phyloP scores from a whole-genome alignment of 2,113 vertebrate species.

The Eira barbara region DNA sequence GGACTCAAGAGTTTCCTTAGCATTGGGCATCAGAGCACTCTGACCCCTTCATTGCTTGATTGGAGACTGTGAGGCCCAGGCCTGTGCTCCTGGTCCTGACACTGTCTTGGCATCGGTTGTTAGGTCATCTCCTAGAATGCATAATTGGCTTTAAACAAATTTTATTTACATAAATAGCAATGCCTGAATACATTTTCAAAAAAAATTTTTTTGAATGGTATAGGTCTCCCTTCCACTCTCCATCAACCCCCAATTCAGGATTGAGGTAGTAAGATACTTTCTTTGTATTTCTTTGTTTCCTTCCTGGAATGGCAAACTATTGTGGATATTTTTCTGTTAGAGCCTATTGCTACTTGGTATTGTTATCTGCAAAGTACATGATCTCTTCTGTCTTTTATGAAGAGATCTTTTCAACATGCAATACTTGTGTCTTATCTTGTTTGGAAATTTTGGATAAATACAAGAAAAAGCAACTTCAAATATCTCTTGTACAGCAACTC shows the following conservation, averaged over 20 bases:
- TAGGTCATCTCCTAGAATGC: background rate
- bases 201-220: background rate
- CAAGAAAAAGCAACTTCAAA: background rate
- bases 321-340: background rate
- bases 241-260: background rate
- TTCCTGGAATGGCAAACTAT: background rate
- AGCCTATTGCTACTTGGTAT: background rate
- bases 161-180: background rate
- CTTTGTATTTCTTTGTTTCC: background rate
- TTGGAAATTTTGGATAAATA: background rate
- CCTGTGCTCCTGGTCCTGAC: background rate
- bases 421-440: background rate
- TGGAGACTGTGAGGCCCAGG: background rate
- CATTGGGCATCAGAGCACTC: no score
- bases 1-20: background rate
- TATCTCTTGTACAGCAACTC: background rate
- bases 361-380: background rate
- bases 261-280: background rate
- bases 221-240: background rate
- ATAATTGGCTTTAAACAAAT: background rate
- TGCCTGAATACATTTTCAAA: background rate
- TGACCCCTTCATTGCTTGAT: background rate
- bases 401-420: background rate
- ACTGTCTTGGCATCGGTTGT: background rate
- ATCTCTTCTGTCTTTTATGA: background rate